Evolutionary conservation across 2,113 vertebrate species (phyloP).

Genomic region (Pristiophorus japonicus): DNA sequence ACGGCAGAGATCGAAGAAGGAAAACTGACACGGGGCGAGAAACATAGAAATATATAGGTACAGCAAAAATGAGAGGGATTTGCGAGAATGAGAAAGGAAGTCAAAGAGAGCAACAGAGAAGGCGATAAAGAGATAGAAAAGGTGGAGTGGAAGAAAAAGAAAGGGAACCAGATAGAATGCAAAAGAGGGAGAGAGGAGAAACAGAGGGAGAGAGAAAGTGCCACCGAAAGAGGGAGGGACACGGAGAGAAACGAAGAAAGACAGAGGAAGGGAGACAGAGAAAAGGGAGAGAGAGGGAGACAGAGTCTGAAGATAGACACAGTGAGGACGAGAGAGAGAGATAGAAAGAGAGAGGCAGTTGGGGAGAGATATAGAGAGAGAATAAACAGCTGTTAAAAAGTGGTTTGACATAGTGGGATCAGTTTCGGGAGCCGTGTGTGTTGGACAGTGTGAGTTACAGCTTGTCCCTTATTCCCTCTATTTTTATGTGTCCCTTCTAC

Average conservation of each 20-base stretch:
- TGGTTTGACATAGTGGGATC: background rate
- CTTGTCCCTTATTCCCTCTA: background rate
- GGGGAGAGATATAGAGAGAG: background rate
- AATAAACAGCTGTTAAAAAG: background rate
- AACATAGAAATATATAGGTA: background rate
- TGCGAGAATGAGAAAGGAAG: background rate
- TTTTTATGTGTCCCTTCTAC: background rate
- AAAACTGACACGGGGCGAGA: background rate
- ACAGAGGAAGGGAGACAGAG: no score
- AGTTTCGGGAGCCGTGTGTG: background rate
- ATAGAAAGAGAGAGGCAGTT: no score
- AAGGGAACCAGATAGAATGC: background rate
- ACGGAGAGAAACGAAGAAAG: no score
- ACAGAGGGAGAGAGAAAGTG: no score
- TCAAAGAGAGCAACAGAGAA: no score
- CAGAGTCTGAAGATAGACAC: background rate
- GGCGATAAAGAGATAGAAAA: no score
- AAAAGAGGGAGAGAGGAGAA: no score
- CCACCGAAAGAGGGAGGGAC: no score
- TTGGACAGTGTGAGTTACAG: background rate
- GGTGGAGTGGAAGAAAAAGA: background rate
- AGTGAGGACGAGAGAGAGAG: background rate
- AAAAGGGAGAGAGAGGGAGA: no score
- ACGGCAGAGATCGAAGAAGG: background rate
- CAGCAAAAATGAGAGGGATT: background rate